Evolutionary conservation across 2,113 vertebrate species (phyloP).

Genomic region (Misgurnus anguillicaudatus): DNA sequence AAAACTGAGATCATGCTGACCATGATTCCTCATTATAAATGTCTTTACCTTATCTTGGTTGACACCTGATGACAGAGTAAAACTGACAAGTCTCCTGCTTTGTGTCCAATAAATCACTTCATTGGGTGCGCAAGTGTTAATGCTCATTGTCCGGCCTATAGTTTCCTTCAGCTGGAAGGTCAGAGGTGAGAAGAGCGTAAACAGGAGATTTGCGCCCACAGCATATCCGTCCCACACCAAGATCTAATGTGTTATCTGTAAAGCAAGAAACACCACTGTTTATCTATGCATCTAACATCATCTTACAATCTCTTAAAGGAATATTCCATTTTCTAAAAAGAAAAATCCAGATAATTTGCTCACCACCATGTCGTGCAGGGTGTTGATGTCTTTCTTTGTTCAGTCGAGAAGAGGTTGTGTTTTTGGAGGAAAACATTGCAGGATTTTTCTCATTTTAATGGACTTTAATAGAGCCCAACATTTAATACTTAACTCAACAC

Average conservation of each 20-base stretch:
- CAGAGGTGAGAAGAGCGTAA: constrained; percentile 77
- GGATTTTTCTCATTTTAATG: too few relatives aligned
- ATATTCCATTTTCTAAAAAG: too few relatives aligned
- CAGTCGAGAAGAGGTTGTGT: too few relatives aligned
- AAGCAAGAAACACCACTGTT: constrained; percentile 3
- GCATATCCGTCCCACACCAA: constrained; percentile 30
- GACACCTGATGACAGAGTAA: constrained; percentile 29
- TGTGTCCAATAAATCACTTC: neutral
- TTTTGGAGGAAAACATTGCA: too few relatives aligned
- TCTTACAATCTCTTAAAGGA: too few relatives aligned
- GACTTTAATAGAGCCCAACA: too few relatives aligned
- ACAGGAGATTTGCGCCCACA: constrained; percentile 75
- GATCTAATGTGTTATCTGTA: constrained; percentile 40
- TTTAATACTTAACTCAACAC: too few relatives aligned
- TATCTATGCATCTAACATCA: too few relatives aligned
- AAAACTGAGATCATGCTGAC: constrained; percentile 36
- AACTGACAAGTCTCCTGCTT: neutral
- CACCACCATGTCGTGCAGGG: too few relatives aligned
- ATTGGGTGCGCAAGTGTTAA: neutral
- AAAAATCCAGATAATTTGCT: too few relatives aligned
- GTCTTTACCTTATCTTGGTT: constrained; percentile 60
- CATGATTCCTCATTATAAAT: constrained; percentile 68
- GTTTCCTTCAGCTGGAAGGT: constrained; percentile 47
- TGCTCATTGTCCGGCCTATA: constrained; percentile 6
- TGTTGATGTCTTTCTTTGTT: too few relatives aligned